phyloP scores from a whole-genome alignment of 1,140 invertebrate genomes.

The Melitaea cinxia region DNA sequence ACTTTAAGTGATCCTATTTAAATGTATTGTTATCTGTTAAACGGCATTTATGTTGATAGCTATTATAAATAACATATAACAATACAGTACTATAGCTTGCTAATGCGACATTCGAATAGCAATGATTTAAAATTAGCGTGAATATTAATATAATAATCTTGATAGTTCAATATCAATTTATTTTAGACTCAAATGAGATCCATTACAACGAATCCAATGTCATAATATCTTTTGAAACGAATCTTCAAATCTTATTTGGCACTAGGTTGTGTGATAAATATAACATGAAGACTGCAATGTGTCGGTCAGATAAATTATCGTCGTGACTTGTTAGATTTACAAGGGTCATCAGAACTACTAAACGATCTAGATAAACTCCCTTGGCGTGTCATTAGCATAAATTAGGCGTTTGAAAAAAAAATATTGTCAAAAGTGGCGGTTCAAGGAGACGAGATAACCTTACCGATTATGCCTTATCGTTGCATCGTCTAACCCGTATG shows the following conservation, averaged over 20 bases:
- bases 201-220: conserved; percentile 3
- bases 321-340: conserved; percentile 23
- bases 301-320: conserved; percentile 16
- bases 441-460: conserved; percentile 69
- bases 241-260: conserved; percentile 6
- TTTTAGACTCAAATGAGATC: conserved; percentile 1
- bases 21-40: neutral
- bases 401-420: conserved; percentile 55
- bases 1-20: neutral
- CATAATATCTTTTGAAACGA: neutral
- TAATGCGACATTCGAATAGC: neutral
- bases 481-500: conserved; percentile 53
- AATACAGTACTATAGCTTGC: neutral
- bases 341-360: conserved; percentile 28
- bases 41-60: neutral
- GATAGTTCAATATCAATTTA: conserved; percentile 1
- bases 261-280: conserved; percentile 1
- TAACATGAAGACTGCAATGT: conserved; percentile 3
- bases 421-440: conserved; percentile 64
- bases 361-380: conserved; percentile 52
- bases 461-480: conserved; percentile 64
- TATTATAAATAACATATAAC: neutral
- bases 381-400: conserved; percentile 57
- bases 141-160: neutral
- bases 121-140: neutral